Evolutionary conservation across 2,888 invertebrate species (phyloP).

Genomic region (Rhimphoctona megacephalus): DNA sequence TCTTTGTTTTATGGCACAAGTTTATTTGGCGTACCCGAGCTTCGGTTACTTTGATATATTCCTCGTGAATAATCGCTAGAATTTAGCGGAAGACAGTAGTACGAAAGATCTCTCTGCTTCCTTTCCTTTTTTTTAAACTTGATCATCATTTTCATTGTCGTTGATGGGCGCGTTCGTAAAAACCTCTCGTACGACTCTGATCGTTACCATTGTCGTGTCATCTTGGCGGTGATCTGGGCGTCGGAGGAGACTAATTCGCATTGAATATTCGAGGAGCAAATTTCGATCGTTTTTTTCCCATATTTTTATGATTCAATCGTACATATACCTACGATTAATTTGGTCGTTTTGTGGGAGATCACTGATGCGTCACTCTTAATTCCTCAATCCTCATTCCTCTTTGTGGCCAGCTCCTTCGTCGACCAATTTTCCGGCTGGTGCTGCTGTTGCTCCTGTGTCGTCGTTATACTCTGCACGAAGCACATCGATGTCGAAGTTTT

Average conservation of each 20-base stretch:
- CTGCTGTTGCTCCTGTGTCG: neutral
- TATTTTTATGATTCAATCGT: neutral
- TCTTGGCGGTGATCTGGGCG: too few relatives aligned
- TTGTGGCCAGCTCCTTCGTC: neutral
- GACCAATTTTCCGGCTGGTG: neutral
- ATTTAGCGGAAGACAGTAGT: conserved; percentile 60
- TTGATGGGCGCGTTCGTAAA: neutral
- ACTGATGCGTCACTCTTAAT: too few relatives aligned
- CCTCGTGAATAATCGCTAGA: conserved; percentile 32
- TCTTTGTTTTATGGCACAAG: conserved; percentile 79
- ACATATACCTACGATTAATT: conserved; percentile 44
- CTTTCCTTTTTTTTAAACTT: neutral
- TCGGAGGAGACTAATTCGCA: too few relatives aligned
- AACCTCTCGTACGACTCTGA: neutral
- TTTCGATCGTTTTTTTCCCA: neutral
- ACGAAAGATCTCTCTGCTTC: conserved; percentile 1
- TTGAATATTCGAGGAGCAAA: neutral
- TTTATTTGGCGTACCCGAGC: conserved; percentile 75
- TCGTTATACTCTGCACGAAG: neutral
- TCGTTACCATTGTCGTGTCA: neutral
- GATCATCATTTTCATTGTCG: neutral
- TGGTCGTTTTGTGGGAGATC: neutral
- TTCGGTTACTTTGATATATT: conserved; percentile 38
- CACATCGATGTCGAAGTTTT: neutral
- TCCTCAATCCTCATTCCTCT: neutral